A percentile compares a stretch with the other conserved stretches of the same genome.
phyloP scores from a whole-genome alignment of 2,113 vertebrate genomes.

The Leucopternis melanops region DNA sequence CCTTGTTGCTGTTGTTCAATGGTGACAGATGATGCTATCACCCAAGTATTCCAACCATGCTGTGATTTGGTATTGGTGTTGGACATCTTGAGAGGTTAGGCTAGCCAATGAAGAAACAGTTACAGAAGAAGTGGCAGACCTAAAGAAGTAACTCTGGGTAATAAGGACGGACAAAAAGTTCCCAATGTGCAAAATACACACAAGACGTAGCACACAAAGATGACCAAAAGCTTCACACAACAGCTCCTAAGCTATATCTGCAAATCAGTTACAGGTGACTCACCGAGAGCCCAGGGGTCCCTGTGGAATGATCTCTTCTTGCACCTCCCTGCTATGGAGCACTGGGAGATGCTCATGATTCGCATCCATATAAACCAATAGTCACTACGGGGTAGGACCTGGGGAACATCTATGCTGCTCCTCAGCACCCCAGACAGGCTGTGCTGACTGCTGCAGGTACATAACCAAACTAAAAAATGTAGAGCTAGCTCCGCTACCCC shows the following conservation, averaged over 20 bases:
- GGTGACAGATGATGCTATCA: background rate
- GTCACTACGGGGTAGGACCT: background rate
- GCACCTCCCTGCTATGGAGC: background rate
- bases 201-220: background rate
- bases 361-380: background rate
- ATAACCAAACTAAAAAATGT: background rate
- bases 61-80: background rate
- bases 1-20: background rate
- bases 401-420: background rate
- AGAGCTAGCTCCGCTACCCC: background rate
- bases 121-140: background rate
- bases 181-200: background rate
- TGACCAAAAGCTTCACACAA: background rate
- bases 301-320: background rate
- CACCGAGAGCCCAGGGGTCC: background rate
- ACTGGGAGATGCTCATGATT: background rate
- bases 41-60: background rate
- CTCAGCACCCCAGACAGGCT: background rate
- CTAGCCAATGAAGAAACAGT: background rate
- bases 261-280: background rate
- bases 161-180: background rate
- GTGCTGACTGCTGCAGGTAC: background rate
- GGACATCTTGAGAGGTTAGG: background rate
- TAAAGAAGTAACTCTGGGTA: background rate
- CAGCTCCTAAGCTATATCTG: background rate